phyloP scores from a whole-genome alignment of 2,113 vertebrate species.

The Excalfactoria chinensis region DNA sequence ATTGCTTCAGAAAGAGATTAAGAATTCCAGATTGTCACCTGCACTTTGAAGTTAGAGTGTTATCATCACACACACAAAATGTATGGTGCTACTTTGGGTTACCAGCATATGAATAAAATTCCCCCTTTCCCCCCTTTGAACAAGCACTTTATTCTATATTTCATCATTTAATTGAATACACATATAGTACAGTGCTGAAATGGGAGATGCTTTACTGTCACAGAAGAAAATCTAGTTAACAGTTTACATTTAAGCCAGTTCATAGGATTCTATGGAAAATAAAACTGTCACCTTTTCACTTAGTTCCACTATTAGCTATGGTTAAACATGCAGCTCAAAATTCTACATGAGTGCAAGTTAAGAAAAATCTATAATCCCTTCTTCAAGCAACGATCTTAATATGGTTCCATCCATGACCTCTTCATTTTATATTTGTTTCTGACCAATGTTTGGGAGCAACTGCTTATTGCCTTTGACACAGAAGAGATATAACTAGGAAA shows the following conservation, averaged over 20 bases:
- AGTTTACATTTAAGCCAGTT: background rate
- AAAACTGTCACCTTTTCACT: background rate
- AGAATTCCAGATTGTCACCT: background rate
- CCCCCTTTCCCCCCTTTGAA: background rate
- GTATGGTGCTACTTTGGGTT: background rate
- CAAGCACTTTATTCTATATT: background rate
- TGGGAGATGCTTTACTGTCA: accelerated
- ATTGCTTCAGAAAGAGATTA: background rate
- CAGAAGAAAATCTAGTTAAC: background rate
- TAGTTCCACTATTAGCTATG: background rate
- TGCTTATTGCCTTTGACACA: background rate
- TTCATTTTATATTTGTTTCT: background rate
- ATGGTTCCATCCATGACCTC: accelerated
- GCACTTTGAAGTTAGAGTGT: background rate
- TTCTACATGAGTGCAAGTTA: background rate
- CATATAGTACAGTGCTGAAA: background rate
- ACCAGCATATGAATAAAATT: background rate
- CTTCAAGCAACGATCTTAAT: background rate
- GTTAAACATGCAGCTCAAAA: background rate
- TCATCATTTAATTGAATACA: background rate
- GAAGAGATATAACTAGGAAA: background rate
- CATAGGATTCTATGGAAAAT: background rate
- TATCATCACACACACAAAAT: background rate
- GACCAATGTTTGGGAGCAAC: accelerated
- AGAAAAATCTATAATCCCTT: background rate